Evolutionary conservation across 64 coral and sea anemone genomes (phyloP), one percentile per base, ranked within the genome.

Genomic region (Porites lutea): DNA sequence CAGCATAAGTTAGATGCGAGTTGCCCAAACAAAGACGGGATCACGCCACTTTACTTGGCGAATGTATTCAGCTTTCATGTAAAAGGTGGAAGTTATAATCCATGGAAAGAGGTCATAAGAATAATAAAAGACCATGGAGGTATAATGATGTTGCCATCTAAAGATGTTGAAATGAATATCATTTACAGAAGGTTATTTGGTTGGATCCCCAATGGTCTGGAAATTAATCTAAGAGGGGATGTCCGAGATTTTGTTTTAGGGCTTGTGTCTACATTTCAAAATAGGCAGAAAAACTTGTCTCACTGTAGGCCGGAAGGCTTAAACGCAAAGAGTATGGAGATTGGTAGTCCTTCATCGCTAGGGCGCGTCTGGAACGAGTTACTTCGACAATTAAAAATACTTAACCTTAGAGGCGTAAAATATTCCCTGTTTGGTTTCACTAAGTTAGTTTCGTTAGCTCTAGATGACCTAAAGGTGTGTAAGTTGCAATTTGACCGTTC

Each of bases 21-120:
- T 78, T 89, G 87, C 47, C 48, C 87, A 15, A 89, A 78, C 72
- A 89, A 51, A 20, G 60, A 89, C 19, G 87, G 87, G 23, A 89
- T 89, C 19, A 79, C 87, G 0, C 87, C 87, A 50, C 37, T 89
- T 20, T 89, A 89, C 64, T 52, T 89, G 57, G 87, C 87, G 4
- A 89, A 68, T 14, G 4, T 89, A 52, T 89, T 61, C 9, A 65
- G 59, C 59, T 3, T 1, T 4, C 27, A 7, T 3, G 0, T 44
- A 0, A 43, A 65, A n/a, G n/a, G 4, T 1, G 59, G 21, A 5
- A 18, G 0, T 47, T 65, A 14, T 6, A 82, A 82, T n/a, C 79
- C 79, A 0, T 82, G 79, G 79, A 43, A 18, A 0, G 43, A 64
- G 14, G 59, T 82, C 65, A 16, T 47, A n/a, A 46, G 18, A 2